Base-by-base conservation (phyloP, 2,888 invertebrate genomes). In the Arge pagana region DNA sequence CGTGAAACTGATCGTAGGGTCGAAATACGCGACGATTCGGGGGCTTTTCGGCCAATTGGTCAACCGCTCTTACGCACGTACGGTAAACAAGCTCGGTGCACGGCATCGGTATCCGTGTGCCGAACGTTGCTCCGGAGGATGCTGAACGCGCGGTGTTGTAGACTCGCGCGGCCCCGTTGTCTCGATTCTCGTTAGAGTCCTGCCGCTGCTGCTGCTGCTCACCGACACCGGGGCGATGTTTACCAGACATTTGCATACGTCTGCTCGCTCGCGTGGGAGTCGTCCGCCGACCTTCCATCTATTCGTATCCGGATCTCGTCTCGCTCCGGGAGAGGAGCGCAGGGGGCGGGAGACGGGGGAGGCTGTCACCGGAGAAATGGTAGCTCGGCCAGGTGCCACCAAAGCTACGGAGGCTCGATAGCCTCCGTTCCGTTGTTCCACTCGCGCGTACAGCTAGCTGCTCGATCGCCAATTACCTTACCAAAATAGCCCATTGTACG, bases 171-270 rank as follows among this genome's bases (percentile, higher is more conserved):
- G n/a, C n/a, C n/a, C n/a, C n/a, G n/a, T n/a, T n/a, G n/a, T n/a
- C n/a, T n/a, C n/a, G n/a, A n/a, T n/a, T n/a, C n/a, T n/a, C n/a
- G n/a, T n/a, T n/a, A n/a, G n/a, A n/a, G n/a, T n/a, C n/a, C n/a
- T n/a, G n/a, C 13, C 16, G 23, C 23, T 11, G 10, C 23, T 13
- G 31, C 23, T 45, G 28, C 11, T 18, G 30, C 24, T 16, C 18
- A 26, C 36, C 36, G 16, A 7, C 10, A 7, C 4, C 33, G 15
- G 11, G 33, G 33, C 15, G 67, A 68, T 75, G 74, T 75, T 75
- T 74, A 64, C 57, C 57, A 64, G 67, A 66, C 65, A 75, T 75
- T 75, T 75, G 74, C 74, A 74, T 74, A 71, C 64, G 74, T 70
- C 71, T 71, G 69, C 68, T 66, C 64, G 58, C 63, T 61, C 19